phyloP scores from a whole-genome alignment of 2,888 invertebrate genomes.

The Dynastes grantii region DNA sequence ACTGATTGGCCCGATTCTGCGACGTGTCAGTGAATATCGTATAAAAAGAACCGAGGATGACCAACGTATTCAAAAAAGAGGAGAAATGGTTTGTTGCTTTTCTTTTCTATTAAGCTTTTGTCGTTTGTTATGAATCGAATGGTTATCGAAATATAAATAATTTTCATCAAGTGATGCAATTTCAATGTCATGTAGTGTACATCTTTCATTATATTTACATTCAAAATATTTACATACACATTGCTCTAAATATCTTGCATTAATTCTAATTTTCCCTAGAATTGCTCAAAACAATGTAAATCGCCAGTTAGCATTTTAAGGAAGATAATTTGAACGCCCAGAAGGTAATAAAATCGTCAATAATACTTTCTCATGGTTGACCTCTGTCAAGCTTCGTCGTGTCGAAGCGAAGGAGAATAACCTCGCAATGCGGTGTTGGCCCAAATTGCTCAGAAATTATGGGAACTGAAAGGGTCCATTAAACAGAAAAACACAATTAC shows the following conservation, averaged over 20 bases:
- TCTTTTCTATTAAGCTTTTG: too few species aligned
- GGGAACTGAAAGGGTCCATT: slow-evolving; percentile 6
- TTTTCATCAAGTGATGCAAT: too few species aligned
- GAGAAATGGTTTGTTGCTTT: too few species aligned
- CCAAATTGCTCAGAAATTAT: slow-evolving; percentile 34
- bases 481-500: slow-evolving; percentile 42
- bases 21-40: too few species aligned
- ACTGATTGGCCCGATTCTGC: too few species aligned
- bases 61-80: too few species aligned
- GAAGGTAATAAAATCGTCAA: slow-evolving; percentile 15
- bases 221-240: background rate
- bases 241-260: background rate
- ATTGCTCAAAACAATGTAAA: too few species aligned
- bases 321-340: background rate
- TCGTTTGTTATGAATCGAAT: too few species aligned
- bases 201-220: too few species aligned
- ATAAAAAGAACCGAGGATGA: too few species aligned
- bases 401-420: slow-evolving; percentile 8
- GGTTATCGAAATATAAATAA: too few species aligned
- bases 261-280: background rate
- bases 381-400: slow-evolving; percentile 7
- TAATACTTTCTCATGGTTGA: slow-evolving; percentile 18
- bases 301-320: background rate
- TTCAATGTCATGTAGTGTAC: too few species aligned
- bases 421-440: background rate